These are phyloP conservation scores for Falco punctatus DNA, from an alignment of 2,113 vertebrate genomes.

Conservation along the genomic window DNA sequence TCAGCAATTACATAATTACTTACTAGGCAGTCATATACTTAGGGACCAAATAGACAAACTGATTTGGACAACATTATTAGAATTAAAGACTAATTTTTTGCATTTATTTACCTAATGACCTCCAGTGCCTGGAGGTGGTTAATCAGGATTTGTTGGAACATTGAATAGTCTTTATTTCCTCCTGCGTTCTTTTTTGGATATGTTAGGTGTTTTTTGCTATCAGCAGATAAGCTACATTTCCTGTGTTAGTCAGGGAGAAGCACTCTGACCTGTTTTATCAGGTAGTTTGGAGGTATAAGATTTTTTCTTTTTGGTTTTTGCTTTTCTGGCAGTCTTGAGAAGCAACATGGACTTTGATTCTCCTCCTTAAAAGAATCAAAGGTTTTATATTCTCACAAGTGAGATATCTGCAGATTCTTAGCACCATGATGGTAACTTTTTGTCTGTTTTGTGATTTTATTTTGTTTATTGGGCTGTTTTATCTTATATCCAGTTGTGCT, in stretches of 20 bases:
- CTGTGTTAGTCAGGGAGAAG: not conserved
- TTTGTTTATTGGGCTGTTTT: not conserved
- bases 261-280: not conserved
- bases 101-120: not conserved
- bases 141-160: not conserved
- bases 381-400: not conserved
- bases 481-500: not conserved
- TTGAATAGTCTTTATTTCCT: not conserved
- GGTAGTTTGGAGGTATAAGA: not conserved
- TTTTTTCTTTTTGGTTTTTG: not conserved
- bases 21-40: not conserved
- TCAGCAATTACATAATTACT: not conserved
- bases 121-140: not conserved
- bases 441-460: not conserved
- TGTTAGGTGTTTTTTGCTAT: not conserved
- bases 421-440: not conserved
- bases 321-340: not conserved
- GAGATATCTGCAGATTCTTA: not conserved
- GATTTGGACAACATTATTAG: not conserved
- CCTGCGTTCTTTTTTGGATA: not conserved
- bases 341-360: not conserved
- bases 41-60: not conserved
- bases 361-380: not conserved
- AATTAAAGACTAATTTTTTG: not conserved
- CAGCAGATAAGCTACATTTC: not conserved